Evolutionary conservation across 1,140 invertebrate species (phyloP).

Genomic region (Cotesia typhae): DNA sequence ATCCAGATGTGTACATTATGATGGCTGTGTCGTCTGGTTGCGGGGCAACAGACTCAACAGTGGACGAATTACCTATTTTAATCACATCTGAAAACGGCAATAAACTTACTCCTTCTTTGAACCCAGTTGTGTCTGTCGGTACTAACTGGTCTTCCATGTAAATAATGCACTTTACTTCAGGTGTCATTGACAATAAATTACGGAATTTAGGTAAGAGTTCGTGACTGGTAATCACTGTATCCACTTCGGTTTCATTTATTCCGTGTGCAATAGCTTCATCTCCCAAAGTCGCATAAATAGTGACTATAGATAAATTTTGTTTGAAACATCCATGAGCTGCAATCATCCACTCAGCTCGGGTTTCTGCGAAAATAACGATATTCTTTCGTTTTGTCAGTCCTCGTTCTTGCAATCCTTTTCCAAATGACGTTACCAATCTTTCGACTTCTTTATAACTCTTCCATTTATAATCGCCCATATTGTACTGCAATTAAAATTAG

Average conservation of each 20-base stretch:
- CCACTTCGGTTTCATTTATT: constrained; percentile 96
- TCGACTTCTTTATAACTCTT: constrained; percentile 85
- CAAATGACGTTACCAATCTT: constrained; percentile 77
- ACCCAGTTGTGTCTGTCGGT: constrained; percentile 73
- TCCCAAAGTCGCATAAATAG: constrained; percentile 95
- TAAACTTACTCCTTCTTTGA: constrained; percentile 64
- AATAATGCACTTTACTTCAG: constrained; percentile 80
- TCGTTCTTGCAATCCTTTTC: constrained; percentile 77
- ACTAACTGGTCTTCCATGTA: constrained; percentile 90
- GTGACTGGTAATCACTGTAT: constrained; percentile 87
- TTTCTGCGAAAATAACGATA: constrained; percentile 96
- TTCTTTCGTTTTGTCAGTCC: constrained; percentile 75
- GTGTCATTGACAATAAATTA: constrained; percentile 74
- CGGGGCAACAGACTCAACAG: constrained; percentile 67
- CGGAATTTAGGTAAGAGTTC: constrained; percentile 91
- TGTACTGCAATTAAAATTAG: constrained; percentile 71
- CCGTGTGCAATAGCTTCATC: constrained; percentile 96
- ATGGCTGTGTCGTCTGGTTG: constrained; percentile 83
- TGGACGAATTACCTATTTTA: constrained; percentile 49
- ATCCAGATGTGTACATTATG: constrained; percentile 96
- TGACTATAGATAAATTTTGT: constrained; percentile 87
- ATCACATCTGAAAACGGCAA: constrained; percentile 53
- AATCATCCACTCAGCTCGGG: constrained; percentile 96
- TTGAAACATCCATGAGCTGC: constrained; percentile 94
- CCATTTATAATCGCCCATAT: constrained; percentile 95